Percentiles rank a stretch among this genome's conserved stretches.
Evolutionary conservation across 2,797 vertebrate species (phyloP).

Genomic region (Pitangus sulphuratus): DNA sequence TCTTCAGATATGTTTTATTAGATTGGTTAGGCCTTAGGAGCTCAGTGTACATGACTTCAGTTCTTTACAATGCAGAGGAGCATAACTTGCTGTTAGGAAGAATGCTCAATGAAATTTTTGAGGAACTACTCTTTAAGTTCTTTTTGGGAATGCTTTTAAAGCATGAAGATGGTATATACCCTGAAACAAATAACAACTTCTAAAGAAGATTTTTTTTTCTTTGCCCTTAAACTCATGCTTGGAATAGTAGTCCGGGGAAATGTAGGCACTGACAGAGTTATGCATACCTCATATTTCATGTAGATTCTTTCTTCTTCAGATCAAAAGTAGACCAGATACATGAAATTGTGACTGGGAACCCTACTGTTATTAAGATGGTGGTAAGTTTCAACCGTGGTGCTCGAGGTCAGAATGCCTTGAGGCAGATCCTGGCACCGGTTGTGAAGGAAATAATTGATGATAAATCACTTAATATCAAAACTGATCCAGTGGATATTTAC

Average conservation of each 20-base stretch:
- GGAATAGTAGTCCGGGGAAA: not conserved
- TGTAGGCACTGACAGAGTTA: not conserved
- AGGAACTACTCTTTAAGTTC: not conserved
- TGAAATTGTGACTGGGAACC: slow-evolving; percentile 97
- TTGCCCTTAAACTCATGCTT: not conserved
- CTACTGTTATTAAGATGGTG: slow-evolving; percentile 98
- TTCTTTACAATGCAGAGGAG: not conserved
- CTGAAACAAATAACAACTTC: not conserved
- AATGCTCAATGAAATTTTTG: not conserved
- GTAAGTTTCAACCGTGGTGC: slow-evolving; percentile 96
- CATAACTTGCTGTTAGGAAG: not conserved
- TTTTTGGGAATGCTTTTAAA: not conserved
- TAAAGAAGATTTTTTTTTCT: not conserved
- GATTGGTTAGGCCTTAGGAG: not conserved
- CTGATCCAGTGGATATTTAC: slow-evolving; percentile 96
- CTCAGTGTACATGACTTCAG: not conserved
- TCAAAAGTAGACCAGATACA: slow-evolving; percentile 98
- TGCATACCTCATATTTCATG: not conserved
- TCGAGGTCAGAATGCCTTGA: slow-evolving; percentile 92
- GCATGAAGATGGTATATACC: not conserved
- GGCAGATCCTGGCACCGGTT: slow-evolving; percentile 93
- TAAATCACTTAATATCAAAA: slow-evolving; percentile 96
- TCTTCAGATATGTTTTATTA: not conserved
- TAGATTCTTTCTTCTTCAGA: slow-evolving; percentile 73
- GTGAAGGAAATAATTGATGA: slow-evolving; percentile 99